Conservation (phyloP, 2,888 invertebrate genomes). For the Molorchus minor region DNA sequence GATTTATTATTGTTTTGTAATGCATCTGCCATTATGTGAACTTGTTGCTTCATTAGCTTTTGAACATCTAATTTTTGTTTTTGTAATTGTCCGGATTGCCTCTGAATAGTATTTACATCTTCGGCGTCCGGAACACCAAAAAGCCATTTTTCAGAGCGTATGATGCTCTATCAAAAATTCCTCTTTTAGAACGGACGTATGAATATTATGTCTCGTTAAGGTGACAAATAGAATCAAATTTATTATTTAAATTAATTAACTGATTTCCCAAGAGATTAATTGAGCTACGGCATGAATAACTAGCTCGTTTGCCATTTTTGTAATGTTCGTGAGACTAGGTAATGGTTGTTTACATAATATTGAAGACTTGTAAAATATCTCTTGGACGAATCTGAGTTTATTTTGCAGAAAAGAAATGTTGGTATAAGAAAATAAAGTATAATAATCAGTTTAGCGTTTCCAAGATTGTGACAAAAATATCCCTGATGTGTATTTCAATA, state of each 20-base stretch:
- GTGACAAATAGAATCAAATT: conserved; percentile 23
- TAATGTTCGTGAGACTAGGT: no score
- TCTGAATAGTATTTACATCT: conserved; percentile 37
- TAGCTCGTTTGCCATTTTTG: no score
- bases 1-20: no score
- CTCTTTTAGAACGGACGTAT: conserved; percentile 15
- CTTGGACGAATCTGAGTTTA: no score
- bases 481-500: neutral
- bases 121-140: conserved; percentile 40
- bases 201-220: conserved; percentile 19
- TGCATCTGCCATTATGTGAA: no score
- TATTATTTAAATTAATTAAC: no score
- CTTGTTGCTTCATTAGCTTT: neutral
- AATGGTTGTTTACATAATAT: no score
- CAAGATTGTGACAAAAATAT: neutral
- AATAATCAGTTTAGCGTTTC: neutral
- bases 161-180: conserved; percentile 30
- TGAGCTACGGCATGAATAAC: no score
- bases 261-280: no score
- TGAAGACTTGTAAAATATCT: no score
- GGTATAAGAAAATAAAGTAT: neutral
- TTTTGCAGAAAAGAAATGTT: neutral
- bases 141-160: conserved; percentile 38
- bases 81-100: conserved; percentile 29
- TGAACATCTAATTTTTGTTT: conserved; percentile 11